Evolutionary conservation across 2,113 vertebrate genomes (phyloP), one percentile per base, ranked within the genome.

Genomic region (Melanotaenia duboulayi): DNA sequence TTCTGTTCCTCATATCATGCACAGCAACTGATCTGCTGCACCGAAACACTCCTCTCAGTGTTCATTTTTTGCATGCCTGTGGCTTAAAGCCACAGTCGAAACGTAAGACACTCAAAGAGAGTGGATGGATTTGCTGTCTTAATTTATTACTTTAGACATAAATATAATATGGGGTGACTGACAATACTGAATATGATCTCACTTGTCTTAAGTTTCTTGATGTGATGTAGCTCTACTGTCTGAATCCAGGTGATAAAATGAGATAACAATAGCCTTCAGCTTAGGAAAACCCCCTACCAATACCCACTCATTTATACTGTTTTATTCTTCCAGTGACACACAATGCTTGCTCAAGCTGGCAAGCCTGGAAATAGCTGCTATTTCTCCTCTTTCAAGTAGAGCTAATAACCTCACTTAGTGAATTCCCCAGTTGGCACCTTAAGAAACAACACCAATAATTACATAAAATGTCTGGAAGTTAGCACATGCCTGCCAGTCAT

Each of bases 361-460:
- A 80, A 80, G 65, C 56, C 48, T 10, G 17, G 71, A 69, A 74
- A 76, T 70, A 60, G 35, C 54, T 7, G n/a, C 44, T 78, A 63
- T 69, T 69, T 70, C 22, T 80, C 60, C 55, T 62, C 72, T 40
- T 82, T 63, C 57, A 76, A 88, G 86, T 83, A 86, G 81, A 89
- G 86, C 87, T 88, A 88, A 89, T 86, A 83, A 79, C 79, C 84
- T 77, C 67, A 51, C 65, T 67, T 64, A 22, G 78, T 82, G 76
- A 82, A 89, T 81, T 89, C 74, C 82, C 82, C 69, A 69, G 82
- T 87, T 78, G 72, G 69, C 81, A 74, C 84, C 80, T 80, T 76
- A 72, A 85, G 73, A 50, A 85, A 23, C 74, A 84, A 80, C 80
- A 69, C 72, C 73, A 77, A 77, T 85, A 89, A 89, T 87, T 87